Evolutionary conservation across 2,797 vertebrate species (phyloP), one percentile per base, ranked within the genome.

Genomic region (Oophaga sylvatica): DNA sequence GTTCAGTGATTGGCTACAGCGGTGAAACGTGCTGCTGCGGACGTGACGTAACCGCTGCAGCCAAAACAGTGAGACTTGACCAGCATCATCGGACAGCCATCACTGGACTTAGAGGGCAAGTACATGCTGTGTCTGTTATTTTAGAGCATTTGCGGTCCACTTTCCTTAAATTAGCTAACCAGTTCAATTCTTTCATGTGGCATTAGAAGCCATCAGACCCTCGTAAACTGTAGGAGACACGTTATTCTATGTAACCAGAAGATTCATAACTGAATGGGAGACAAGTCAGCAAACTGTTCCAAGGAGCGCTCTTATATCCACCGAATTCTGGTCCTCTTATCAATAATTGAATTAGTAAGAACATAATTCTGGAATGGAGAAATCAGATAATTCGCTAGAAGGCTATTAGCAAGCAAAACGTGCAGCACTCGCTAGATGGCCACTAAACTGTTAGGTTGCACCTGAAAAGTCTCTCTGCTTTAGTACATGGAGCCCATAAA

Each of bases 271-370:
- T 35, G 63, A 15, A 19, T 62, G 41, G 60, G 60, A 79, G 12
- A 9, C 59, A 63, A 63, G 79, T 53, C 80, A 41, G 86, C 60
- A 68, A 82, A 73, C 48, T 10, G 29, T 56, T 57, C 20, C 35
- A 65, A 62, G 73, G 53, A 78, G 13, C 22, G 56, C 16, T 26
- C 45, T 35, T n/a, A 20, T 76, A 60, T 78, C 48, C 59, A 82
- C 35, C 83, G n/a, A 79, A 86, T 71, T 89, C 63, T 45, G 31
- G 19, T 60, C 48, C 76, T 29, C 81, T 89, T 59, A 86, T 86
- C 80, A 86, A 86, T 89, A 83, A 81, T 89, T 89, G 67, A 86
- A 89, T 89, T 77, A 86, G 79, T 53, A 48, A 77, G 8, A 81
- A 63, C 84, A 79, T 62, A 84, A 80, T 78, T 71, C 57, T 82